Conservation (phyloP, 2,797 vertebrate species). For the Sebastes alutus region DNA sequence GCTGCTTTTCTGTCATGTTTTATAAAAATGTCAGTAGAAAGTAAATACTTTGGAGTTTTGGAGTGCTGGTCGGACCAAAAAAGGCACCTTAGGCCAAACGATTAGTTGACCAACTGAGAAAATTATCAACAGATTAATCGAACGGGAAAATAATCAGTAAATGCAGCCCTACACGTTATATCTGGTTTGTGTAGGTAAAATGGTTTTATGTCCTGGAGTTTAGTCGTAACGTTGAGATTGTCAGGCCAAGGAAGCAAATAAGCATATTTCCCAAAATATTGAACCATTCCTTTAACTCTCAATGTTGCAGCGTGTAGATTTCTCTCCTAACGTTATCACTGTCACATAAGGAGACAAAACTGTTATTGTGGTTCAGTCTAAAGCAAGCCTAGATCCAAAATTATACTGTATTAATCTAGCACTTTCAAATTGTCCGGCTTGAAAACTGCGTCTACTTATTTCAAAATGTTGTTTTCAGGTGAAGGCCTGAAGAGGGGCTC, state of each 20-base stretch:
- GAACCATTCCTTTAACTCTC: background rate
- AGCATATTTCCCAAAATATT: background rate
- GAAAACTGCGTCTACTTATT: background rate
- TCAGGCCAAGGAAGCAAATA: too few relatives aligned
- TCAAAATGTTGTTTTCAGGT: slow-evolving; percentile 68
- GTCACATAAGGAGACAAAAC: background rate
- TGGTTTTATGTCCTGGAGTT: too few relatives aligned
- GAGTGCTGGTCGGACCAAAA: background rate
- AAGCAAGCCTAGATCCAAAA: background rate
- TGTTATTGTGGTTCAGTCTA: background rate
- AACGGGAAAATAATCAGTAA: too few relatives aligned
- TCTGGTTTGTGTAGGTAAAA: too few relatives aligned
- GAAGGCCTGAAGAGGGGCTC: slow-evolving; percentile 76
- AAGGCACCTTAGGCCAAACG: too few relatives aligned
- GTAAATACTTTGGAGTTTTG: background rate
- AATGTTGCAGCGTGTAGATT: background rate
- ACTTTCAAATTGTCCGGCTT: background rate
- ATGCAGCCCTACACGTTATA: too few relatives aligned
- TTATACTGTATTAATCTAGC: background rate
- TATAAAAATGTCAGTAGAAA: background rate
- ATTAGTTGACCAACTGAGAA: too few relatives aligned
- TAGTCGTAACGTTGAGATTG: background rate
- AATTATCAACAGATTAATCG: too few relatives aligned
- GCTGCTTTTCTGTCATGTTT: background rate
- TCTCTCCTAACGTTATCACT: background rate